Evolutionary conservation across 2,113 vertebrate genomes (phyloP), one percentile per base, ranked within the genome.

Genomic region (Aleadryas rufinucha): DNA sequence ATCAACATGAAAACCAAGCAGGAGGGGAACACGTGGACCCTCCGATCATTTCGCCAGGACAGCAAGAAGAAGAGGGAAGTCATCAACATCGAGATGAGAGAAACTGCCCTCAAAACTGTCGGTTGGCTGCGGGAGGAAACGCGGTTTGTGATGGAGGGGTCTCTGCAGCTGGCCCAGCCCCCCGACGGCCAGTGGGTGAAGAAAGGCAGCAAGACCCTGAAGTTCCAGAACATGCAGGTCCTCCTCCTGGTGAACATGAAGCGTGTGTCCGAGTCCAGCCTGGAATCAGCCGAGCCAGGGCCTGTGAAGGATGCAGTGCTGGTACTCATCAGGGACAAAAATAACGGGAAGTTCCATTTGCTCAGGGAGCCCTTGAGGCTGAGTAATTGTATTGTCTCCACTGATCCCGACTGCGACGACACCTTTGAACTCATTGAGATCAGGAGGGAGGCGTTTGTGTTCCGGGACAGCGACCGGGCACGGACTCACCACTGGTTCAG

Each of bases 1-100:
- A 99, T 99, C 97, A 99, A 99, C 97, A 99, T 98, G 98, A 99
- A 99, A 97, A 99, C 99, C 91, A 99, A 98, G 95, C 99, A 99
- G 97, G 99, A 99, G 82, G 98, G 98, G 12, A 98, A 98, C 93
- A 97, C 98, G 0, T 99, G 99, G 99, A 98, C 98, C 8, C 98
- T 99, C 16, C 98, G 99, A 16, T 99, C 99, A 7, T 99, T 99
- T 97, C 98, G 99, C 53, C 98, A 99, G 10, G 99, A 99, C 89
- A 99, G 99, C 96, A 98, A 98, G 94, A 98, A 98, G 89, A 99
- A 99, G 95, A 98, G 98, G 7, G 99, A 99, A 93, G 98, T 98
- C 42, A 98, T 98, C 95, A 99, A 99, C 96, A 99, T 99, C 0
- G 99, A 99, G 97, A 99, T 99, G 98, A 97, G 98, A 53, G 99